Evolutionary conservation across 2,888 invertebrate species (phyloP), one percentile per base, ranked within the genome.

Genomic region (Quadroppia sp.): DNA sequence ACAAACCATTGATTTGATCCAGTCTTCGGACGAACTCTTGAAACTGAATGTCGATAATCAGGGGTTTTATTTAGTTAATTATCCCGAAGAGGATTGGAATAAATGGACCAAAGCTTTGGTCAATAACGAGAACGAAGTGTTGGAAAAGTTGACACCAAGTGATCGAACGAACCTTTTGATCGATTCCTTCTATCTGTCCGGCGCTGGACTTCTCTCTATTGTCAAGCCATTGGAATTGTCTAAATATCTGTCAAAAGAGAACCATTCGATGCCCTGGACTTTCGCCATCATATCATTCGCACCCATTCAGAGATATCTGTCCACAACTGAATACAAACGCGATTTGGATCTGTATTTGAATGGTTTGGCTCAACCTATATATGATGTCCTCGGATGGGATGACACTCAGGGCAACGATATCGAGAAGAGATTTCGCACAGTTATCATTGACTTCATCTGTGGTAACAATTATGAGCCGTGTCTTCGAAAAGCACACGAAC

Each of bases 81-180:
- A 84, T 76, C 83, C 83, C 45, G 75, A 76, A 23, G 73, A 77
- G 1, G 82, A 82, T 80, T 84, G 84, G 84, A 74, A 78, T 4
- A 75, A 79, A 75, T 78, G 84, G 6, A 80, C 81, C 1, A 78
- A 80, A 25, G 71, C 74, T 3, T 40, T 74, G 28, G 25, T 53
- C 15, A n/a, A 73, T 23, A 74, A 74, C 23, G 20, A 53, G 17
- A n/a, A 13, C 15, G 23, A 42, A 11, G 25, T 64, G 4, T 7
- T 45, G 1, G 25, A 45, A 2, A 42, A 40, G 9, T 17, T 73
- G 0, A 53, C 74, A 2, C 25, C 45, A 0, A 87, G 89, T 32
- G 93, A 94, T 80, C 85, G 94, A 73, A 94, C 92, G 0, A 94
- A 95, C 81, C 84, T 97, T 42, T 85, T 97, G 9, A 93, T 95